phyloP scores from a whole-genome alignment of 2,797 vertebrate genomes.

The Poeciliopsis infans region DNA sequence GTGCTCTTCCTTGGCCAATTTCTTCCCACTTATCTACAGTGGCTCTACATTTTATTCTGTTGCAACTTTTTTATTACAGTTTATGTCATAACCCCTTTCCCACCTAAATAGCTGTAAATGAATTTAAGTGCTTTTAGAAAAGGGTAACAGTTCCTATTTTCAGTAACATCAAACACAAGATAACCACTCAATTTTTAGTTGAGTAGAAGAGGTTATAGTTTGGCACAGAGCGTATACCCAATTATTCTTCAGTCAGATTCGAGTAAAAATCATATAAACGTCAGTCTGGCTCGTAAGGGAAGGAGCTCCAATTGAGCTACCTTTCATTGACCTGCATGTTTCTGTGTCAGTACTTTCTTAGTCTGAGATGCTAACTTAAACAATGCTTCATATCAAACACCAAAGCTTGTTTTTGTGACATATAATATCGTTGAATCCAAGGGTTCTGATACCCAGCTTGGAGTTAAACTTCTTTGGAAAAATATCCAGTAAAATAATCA shows the following conservation, averaged over 20 bases:
- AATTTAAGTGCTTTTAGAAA: slow-evolving; percentile 1
- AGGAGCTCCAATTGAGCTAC: background rate
- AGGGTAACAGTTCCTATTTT: background rate
- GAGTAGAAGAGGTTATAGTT: background rate
- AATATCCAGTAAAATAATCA: background rate
- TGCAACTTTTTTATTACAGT: background rate
- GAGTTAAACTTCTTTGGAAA: background rate
- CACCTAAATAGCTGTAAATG: background rate
- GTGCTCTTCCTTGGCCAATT: background rate
- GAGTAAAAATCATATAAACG: background rate
- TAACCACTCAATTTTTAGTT: background rate
- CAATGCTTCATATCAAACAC: background rate
- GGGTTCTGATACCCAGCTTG: background rate
- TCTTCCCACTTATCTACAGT: background rate
- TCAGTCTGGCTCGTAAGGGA: background rate
- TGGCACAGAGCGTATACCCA: background rate
- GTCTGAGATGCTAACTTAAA: background rate
- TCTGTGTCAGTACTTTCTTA: background rate
- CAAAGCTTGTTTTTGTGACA: background rate
- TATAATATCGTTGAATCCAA: background rate
- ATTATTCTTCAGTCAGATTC: background rate
- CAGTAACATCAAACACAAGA: background rate
- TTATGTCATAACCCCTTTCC: background rate
- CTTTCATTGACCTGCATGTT: background rate
- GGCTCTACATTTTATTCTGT: background rate